Evolutionary conservation across 2,797 vertebrate genomes (phyloP).

Genomic region (Todus mexicanus): DNA sequence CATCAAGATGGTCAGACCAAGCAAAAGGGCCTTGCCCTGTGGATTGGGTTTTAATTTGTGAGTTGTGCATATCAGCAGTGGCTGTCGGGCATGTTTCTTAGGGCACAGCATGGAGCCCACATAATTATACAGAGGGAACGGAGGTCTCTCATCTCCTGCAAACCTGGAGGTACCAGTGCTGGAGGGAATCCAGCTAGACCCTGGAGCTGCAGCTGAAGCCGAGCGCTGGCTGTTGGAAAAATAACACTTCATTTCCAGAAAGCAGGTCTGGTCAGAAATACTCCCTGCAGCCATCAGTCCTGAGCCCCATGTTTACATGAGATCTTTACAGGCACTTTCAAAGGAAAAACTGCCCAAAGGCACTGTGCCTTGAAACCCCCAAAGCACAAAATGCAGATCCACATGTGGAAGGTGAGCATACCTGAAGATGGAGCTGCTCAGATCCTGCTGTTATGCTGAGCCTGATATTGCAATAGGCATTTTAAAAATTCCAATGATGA

Average conservation of each 20-base stretch:
- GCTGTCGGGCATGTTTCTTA: background rate
- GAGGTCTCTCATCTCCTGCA: background rate
- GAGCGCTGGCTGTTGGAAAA: background rate
- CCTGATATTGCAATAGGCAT: background rate
- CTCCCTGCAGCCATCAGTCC: background rate
- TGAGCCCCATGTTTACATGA: background rate
- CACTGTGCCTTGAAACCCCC: background rate
- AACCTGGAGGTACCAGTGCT: background rate
- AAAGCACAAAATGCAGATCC: background rate
- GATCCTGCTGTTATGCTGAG: background rate
- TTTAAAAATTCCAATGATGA: background rate
- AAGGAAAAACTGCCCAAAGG: background rate
- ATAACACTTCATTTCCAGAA: background rate
- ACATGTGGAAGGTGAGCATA: background rate
- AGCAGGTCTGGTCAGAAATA: background rate
- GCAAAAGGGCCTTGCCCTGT: background rate
- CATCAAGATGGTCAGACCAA: background rate
- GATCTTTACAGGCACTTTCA: background rate
- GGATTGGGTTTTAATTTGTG: background rate
- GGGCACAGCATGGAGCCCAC: background rate
- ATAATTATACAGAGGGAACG: background rate
- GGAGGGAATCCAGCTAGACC: background rate
- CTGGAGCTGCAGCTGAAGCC: background rate
- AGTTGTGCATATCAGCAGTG: background rate
- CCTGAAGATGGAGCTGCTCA: background rate